Conservation (phyloP, 2,113 vertebrate species). For the Origma solitaria region DNA sequence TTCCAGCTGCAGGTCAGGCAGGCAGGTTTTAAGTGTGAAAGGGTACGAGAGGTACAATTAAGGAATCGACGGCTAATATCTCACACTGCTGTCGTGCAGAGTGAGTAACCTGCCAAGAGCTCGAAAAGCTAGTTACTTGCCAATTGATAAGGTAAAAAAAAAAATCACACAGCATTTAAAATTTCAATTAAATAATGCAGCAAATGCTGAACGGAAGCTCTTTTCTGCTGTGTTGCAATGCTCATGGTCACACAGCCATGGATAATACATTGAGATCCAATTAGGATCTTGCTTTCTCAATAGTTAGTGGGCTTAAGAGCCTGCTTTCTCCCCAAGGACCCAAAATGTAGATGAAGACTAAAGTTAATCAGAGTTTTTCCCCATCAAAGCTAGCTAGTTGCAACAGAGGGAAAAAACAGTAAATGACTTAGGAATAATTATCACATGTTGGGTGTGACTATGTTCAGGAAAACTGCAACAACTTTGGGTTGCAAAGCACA, state of each 20-base stretch:
- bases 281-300: background rate
- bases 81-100: background rate
- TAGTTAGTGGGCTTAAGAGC: background rate
- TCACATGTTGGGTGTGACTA: background rate
- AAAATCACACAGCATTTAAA: background rate
- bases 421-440: background rate
- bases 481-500: background rate
- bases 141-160: background rate
- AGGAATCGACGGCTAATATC: background rate
- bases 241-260: background rate
- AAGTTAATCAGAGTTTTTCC: background rate
- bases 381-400: background rate
- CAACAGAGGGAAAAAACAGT: background rate
- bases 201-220: background rate
- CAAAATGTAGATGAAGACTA: background rate
- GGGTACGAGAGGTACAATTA: background rate
- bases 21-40: background rate
- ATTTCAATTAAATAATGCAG: background rate
- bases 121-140: background rate
- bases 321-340: background rate
- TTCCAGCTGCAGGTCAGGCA: background rate
- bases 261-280: background rate
- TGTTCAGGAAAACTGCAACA: background rate
- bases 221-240: background rate
- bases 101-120: background rate